Percentiles rank a stretch among this genome's conserved stretches.
Evolutionary conservation across 2,113 vertebrate genomes (phyloP).

Genomic region (Crypturellus undulatus): DNA sequence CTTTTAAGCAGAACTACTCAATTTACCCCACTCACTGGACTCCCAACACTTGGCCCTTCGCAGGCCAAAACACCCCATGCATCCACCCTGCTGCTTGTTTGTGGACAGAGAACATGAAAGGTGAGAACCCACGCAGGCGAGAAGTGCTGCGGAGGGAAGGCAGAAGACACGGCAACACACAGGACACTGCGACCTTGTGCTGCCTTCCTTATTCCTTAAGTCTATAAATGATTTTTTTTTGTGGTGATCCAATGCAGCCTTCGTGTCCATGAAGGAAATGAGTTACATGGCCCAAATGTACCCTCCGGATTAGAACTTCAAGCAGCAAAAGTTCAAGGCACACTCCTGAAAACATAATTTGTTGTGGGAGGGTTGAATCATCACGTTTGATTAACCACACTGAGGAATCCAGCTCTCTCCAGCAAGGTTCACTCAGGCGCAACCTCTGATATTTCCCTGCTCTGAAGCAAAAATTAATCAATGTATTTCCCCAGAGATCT

Average conservation of each 20-base stretch:
- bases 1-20: fast-evolving
- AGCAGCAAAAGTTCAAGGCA: background rate
- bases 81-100: background rate
- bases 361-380: background rate
- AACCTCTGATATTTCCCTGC: background rate
- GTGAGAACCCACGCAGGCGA: background rate
- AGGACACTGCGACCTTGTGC: background rate
- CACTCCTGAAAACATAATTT: slow-evolving; percentile 2
- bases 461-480: background rate
- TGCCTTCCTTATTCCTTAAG: background rate
- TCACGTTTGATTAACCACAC: background rate
- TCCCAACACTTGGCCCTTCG: background rate
- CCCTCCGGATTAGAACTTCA: background rate
- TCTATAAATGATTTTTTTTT: background rate
- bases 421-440: background rate
- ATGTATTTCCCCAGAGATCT: fast-evolving
- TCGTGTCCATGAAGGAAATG: fast-evolving
- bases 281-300: background rate
- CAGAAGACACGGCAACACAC: fast-evolving
- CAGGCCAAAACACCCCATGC: background rate
- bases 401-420: background rate
- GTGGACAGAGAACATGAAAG: background rate
- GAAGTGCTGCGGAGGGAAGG: too few relatives aligned
- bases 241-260: background rate
- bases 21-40: background rate